Evolutionary conservation across 2,797 vertebrate genomes (phyloP), one percentile per base, ranked within the genome.

Genomic region (Sciurus carolinensis): DNA sequence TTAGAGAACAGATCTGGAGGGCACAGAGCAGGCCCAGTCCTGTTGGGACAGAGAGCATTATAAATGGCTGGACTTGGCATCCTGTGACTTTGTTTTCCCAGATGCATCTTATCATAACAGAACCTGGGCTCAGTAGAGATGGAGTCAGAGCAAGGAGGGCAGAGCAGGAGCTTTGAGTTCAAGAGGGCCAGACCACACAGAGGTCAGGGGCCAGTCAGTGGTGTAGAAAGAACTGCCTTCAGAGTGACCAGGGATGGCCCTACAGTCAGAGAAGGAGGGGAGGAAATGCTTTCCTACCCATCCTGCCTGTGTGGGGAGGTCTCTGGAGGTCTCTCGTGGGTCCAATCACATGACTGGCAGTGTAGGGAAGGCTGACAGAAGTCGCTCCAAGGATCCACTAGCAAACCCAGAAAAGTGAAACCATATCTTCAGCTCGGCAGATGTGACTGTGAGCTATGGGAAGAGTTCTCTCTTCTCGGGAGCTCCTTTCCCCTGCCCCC

Each of bases 211-310:
- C 50, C 67, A 85, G 54, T 3, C 71, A 57, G 54, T 39, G 66
- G 7, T 69, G 20, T 39, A 18, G 73, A 50, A 62, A 44, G 59
- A 72, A 54, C 33, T 2, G 0, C 42, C 42, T 0, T 3, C 11
- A 1, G 52, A 30, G 20, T 39, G 64, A 52, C 33, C 26, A 36
- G 10, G 11, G 54, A 57, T 50, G 33, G 47, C 76, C n/a, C 13
- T 88, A 73, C 54, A 69, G 30, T 54, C 39, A 73, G 84, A 54
- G 52, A 66, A 47, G 72, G 22, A 42, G 22, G 64, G 69, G n/a
- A 79, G 52, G 75, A 88, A 95, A 77, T 44, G 33, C 44, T 54
- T 28, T 59, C 50, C 57, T 96, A 52, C 69, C 36, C 42, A 69
- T 71, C 50, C 50, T 87, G 81, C 83, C 77, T 7, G 20, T 12